Percentiles rank a stretch among this genome's conserved stretches.
These are phyloP conservation scores for Gobius niger DNA, from an alignment of 2,113 vertebrate species.

Conservation along the genomic window DNA sequence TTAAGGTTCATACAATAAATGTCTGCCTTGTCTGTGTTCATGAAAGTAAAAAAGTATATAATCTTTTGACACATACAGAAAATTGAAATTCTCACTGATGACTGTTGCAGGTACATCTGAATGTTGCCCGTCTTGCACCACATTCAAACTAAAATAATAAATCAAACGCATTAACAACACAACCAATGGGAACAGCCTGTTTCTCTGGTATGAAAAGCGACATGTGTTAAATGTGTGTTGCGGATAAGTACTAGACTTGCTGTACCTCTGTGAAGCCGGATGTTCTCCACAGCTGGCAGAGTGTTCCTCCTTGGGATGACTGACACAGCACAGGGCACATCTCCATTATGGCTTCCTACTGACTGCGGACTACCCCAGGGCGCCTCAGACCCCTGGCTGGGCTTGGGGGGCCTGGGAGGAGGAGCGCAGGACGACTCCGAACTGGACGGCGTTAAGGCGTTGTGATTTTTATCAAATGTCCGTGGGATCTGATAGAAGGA, in stretches of 20 bases:
- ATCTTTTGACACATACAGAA: too few species aligned
- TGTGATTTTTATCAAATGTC: conserved; percentile 97
- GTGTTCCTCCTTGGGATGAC: conserved; percentile 95
- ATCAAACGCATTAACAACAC: background rate
- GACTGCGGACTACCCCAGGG: conserved; percentile 87
- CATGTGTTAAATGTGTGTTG: background rate
- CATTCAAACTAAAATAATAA: background rate
- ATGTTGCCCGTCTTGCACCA: too few species aligned
- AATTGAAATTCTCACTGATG: too few species aligned
- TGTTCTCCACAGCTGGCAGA: conserved; percentile 92
- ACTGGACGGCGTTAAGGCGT: conserved; percentile 80
- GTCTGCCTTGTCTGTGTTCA: too few species aligned
- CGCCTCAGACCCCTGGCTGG: conserved; percentile 81
- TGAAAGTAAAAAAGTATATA: too few species aligned
- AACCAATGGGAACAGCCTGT: background rate
- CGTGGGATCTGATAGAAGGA: conserved; percentile 94
- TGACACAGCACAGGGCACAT: conserved; percentile 74
- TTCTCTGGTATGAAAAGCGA: conserved; percentile 48
- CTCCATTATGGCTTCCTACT: conserved; percentile 77
- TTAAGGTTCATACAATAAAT: too few species aligned
- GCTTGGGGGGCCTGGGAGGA: conserved; percentile 91
- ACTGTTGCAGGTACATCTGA: too few species aligned
- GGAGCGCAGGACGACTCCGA: conserved; percentile 80
- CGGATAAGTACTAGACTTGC: background rate
- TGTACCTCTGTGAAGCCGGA: conserved; percentile 91